Conservation (phyloP, 2,888 invertebrate genomes). For the Agelastica alni region DNA sequence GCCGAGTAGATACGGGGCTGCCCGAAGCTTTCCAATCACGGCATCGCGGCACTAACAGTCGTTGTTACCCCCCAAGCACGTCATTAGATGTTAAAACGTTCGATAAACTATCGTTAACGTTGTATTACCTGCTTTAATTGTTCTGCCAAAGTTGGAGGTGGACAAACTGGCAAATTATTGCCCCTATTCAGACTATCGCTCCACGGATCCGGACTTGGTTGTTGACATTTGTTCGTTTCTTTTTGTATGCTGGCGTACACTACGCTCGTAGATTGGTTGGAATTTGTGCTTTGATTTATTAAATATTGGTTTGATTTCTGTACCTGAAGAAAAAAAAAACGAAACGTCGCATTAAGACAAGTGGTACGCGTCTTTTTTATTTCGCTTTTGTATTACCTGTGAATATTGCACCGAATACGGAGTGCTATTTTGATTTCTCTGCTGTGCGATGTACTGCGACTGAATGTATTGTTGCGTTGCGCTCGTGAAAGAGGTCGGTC, state of each 20-base stretch:
- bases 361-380: no score
- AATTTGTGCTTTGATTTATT: slow-evolving; percentile 24
- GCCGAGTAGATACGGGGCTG: no score
- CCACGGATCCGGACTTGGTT: slow-evolving; percentile 55
- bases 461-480: slow-evolving; percentile 36
- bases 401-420: slow-evolving; percentile 49
- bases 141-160: slow-evolving; percentile 80
- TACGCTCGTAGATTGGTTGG: slow-evolving; percentile 31
- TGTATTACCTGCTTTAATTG: slow-evolving; percentile 79
- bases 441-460: slow-evolving; percentile 39
- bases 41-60: no score
- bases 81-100: no score
- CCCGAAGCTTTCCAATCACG: no score
- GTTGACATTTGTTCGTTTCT: slow-evolving; percentile 51
- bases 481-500: slow-evolving; percentile 43
- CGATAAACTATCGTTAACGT: no score
- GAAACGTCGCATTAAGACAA: no score
- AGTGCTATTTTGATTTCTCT: slow-evolving; percentile 43
- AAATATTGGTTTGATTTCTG: slow-evolving; percentile 41
- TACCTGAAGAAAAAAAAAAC: no score
- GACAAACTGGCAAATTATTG: slow-evolving; percentile 61
- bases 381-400: no score
- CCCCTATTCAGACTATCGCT: slow-evolving; percentile 44
- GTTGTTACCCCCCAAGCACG: no score
- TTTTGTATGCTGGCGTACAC: slow-evolving; percentile 57